These are phyloP conservation scores for Perodicticus potto DNA, from an alignment of 2,797 vertebrate genomes.

Conservation along the genomic window DNA sequence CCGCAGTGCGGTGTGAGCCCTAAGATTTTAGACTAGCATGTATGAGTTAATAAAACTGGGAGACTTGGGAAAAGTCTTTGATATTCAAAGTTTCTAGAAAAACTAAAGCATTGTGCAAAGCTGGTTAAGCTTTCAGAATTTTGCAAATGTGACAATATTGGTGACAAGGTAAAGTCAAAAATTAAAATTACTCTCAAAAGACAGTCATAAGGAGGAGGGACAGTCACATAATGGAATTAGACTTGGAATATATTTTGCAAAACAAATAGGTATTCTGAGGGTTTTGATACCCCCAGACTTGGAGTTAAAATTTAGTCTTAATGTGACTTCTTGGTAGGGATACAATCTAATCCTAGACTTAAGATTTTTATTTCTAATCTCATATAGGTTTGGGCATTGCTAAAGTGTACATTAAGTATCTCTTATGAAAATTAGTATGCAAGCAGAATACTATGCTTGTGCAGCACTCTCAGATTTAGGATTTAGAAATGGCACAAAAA, in stretches of 20 bases:
- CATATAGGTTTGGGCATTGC: conserved; percentile 18
- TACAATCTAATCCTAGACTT: background rate
- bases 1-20: background rate
- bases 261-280: conserved; percentile 11
- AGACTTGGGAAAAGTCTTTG: background rate
- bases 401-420: conserved; percentile 37
- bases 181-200: background rate
- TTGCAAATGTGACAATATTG: background rate
- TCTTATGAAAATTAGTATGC: background rate
- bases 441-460: background rate
- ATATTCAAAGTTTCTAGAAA: background rate
- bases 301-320: conserved; percentile 31
- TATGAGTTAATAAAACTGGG: background rate
- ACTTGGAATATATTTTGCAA: conserved; percentile 37
- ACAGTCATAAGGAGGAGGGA: background rate
- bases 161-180: background rate
- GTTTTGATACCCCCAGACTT: conserved; percentile 9
- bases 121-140: background rate
- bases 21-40: background rate
- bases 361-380: conserved; percentile 42
- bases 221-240: background rate
- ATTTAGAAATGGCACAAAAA: background rate
- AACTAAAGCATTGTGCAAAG: background rate
- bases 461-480: background rate
- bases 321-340: conserved; percentile 32